Conservation (phyloP, 2,113 vertebrate species). For the Vulpes vulpes region DNA sequence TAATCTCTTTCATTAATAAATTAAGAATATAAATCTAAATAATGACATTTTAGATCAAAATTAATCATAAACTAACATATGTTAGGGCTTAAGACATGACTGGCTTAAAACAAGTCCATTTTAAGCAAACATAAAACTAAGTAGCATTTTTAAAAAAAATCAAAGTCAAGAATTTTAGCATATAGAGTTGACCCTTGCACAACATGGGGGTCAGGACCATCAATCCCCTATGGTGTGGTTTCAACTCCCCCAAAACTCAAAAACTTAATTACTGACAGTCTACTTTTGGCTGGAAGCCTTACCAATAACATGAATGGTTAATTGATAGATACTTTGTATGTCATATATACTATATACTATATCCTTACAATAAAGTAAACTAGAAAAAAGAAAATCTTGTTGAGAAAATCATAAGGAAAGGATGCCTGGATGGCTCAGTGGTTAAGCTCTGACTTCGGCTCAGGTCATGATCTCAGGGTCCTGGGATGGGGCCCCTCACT, state of each 20-base stretch:
- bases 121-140: constrained; percentile 33
- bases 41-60: neutral
- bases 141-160: neutral
- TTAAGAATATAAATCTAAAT: constrained; percentile 15
- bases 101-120: neutral
- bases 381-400: neutral
- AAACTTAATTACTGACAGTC: neutral
- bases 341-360: neutral
- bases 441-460: neutral
- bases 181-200: neutral
- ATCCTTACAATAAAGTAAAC: neutral
- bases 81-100: neutral
- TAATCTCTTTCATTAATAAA: neutral
- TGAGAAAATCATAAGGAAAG: neutral
- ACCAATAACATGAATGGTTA: neutral
- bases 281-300: neutral
- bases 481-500: neutral
- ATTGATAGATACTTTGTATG: neutral
- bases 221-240: neutral
- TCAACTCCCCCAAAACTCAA: neutral
- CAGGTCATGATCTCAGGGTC: neutral
- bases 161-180: neutral
- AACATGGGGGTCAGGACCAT: neutral
- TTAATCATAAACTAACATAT: neutral
- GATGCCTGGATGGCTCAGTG: neutral